These are phyloP conservation scores for Dendrolimus houi DNA, from an alignment of 2,888 invertebrate genomes.

Conservation along the genomic window DNA sequence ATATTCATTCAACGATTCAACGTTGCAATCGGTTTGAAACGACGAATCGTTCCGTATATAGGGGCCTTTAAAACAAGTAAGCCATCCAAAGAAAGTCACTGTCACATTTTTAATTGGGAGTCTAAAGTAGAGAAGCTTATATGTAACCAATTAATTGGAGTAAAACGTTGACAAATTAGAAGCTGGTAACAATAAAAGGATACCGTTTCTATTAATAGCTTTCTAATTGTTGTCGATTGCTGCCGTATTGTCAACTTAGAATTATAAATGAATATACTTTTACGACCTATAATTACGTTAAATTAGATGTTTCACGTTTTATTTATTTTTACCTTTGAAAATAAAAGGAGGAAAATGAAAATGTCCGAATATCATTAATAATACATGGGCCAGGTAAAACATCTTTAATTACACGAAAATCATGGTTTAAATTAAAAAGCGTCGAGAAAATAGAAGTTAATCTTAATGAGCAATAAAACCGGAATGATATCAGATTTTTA, in stretches of 20 bases:
- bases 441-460: conserved; percentile 41
- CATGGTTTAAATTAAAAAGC: conserved; percentile 29
- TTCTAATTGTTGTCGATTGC: neutral
- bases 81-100: no score
- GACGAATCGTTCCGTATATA: no score
- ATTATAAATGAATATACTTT: neutral
- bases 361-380: neutral
- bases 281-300: neutral
- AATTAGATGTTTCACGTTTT: neutral
- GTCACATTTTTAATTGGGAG: no score
- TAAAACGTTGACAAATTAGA: no score
- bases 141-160: no score
- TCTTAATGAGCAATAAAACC: conserved; percentile 59
- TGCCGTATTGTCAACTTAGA: neutral
- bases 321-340: neutral
- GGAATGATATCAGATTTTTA: conserved; percentile 60
- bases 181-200: no score
- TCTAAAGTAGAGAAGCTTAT: no score
- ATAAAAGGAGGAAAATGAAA: neutral
- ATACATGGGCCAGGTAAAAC: conserved; percentile 6
- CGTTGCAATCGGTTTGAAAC: no score
- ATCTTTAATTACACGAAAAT: conserved; percentile 21
- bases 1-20: no score
- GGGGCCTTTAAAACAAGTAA: no score
- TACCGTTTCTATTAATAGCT: no score